Base-by-base conservation (phyloP, 2,888 invertebrate species). In the Ischnura elegans region DNA sequence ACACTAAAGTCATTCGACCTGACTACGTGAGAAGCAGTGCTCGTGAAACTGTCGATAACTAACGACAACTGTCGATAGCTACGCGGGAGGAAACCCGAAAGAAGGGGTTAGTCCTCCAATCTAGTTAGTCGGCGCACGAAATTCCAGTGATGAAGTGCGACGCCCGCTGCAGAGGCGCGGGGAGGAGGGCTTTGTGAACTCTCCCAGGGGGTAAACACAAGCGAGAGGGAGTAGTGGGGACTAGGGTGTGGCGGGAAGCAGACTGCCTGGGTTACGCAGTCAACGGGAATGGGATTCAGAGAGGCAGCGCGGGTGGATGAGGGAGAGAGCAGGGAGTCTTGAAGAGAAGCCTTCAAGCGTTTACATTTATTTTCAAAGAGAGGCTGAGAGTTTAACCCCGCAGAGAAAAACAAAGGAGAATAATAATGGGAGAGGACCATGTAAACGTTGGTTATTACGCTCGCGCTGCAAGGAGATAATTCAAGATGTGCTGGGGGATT, bases 121-220 rank as follows among this genome's bases (percentile, higher is more conserved):
- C 55, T 87, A 36, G 76, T 76, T 25, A 25, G n/a, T n/a, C n/a
- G 19, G 61, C 61, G 45, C 61, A 61, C 29, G 47, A 43, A 66
- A 61, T 43, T 61, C 10, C 43, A n/a, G 90, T n/a, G 25, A 90
- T 90, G 43, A 90, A 90, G 55, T 90, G 90, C 51, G 87, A 36
- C 43, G 25, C 42, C 51, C 47, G 47, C 36, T 51, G 19, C 51
- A 19, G 13, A 36, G 61, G 61, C n/a, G 61, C 61, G 5, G 25
- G 61, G 61, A 16, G 36, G 55, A 21, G 45, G 90, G 90, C 43
- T 61, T 43, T 86, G 86, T 46, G 86, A n/a, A 25, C 21, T 45
- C 87, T 36, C 87, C 55, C 55, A 42, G 42, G 36, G 43, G 90
- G 51, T 61, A 90, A 90, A 55, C 55, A 61, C 61, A 45, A 0